Conservation (phyloP, 2,797 vertebrate genomes). For the Lates japonicus region DNA sequence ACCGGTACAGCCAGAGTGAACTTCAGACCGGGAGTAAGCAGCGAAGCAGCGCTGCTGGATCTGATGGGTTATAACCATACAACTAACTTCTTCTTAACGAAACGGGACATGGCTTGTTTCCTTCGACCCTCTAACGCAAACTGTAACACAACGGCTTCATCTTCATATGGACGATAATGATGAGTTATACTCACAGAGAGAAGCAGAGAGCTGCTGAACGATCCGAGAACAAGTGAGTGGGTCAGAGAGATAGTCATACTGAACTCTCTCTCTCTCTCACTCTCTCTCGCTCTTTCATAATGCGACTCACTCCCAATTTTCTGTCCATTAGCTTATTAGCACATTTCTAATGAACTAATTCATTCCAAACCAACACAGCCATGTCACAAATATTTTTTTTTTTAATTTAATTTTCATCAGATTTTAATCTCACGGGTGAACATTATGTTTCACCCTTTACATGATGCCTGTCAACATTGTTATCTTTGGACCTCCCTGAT, state of each 20-base stretch:
- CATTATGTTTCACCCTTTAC: too few species aligned
- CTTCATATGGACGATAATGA: background rate
- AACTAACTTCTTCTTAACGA: background rate
- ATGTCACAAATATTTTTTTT: too few species aligned
- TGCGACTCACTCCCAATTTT: constrained; percentile 42
- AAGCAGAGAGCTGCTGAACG: constrained; percentile 44
- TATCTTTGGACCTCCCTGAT: too few species aligned
- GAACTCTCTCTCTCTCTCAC: background rate
- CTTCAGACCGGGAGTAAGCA: constrained; percentile 28
- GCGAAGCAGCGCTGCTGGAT: background rate
- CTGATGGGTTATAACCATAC: background rate
- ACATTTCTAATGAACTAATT: constrained; percentile 26
- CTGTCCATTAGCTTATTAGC: constrained; percentile 24
- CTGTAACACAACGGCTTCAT: background rate
- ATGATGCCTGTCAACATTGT: too few species aligned
- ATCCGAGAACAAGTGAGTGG: constrained; percentile 58
- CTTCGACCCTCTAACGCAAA: too few species aligned
- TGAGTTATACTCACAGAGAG: constrained; percentile 62
- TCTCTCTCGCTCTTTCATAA: background rate
- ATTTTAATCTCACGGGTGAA: background rate
- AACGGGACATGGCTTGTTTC: too few species aligned
- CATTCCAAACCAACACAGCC: background rate
- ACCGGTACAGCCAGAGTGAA: constrained; percentile 14
- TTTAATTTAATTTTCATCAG: background rate
- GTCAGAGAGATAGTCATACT: constrained; percentile 12